phyloP scores from a whole-genome alignment of 2,113 vertebrate genomes.

The Phoenicopterus ruber region DNA sequence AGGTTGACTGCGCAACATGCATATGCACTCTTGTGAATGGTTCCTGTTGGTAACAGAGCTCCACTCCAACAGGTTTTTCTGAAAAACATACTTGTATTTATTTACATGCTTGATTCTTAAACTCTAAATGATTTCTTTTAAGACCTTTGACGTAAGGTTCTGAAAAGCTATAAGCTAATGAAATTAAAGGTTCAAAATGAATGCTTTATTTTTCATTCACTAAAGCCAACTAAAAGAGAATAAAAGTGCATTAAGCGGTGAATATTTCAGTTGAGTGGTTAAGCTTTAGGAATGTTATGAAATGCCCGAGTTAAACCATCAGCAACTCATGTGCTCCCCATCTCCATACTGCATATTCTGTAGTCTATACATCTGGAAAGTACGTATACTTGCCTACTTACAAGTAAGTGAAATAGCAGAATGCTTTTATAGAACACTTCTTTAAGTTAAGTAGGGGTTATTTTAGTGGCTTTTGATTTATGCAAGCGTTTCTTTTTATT shows the following conservation, averaged over 20 bases:
- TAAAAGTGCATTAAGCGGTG: not conserved
- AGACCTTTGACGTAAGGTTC: not conserved
- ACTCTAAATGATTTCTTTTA: not conserved
- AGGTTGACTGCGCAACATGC: not conserved
- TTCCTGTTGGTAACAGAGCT: not conserved
- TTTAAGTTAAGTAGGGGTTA: not conserved
- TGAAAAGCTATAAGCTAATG: not conserved
- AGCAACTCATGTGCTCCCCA: rapidly evolving
- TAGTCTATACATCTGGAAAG: not conserved
- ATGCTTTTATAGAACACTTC: not conserved
- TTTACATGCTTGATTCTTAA: not conserved
- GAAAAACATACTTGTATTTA: not conserved
- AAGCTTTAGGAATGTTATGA: not conserved
- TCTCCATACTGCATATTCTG: not conserved
- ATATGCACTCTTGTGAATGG: not conserved
- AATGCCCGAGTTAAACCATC: not conserved
- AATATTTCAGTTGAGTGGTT: constrained; percentile 1
- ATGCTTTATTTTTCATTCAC: not conserved
- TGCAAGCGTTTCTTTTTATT: not conserved
- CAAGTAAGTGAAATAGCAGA: not conserved
- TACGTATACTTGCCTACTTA: not conserved
- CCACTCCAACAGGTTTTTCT: not conserved
- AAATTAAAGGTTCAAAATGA: not conserved
- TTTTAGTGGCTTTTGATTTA: not conserved
- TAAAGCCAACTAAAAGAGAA: not conserved